These are phyloP conservation scores for Deroplatys truncata DNA, from an alignment of 2,888 invertebrate genomes.

Conservation along the genomic window DNA sequence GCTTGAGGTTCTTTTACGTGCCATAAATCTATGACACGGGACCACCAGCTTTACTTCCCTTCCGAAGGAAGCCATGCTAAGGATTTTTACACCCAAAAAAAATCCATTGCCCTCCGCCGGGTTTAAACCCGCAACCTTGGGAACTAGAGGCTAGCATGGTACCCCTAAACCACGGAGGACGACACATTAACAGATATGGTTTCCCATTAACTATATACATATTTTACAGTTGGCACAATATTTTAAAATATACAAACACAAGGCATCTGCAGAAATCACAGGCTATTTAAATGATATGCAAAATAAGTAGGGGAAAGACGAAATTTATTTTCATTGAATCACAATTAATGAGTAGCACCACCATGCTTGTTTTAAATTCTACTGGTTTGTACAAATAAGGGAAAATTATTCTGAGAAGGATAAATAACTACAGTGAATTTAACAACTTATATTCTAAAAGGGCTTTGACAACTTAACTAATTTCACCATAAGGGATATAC, in stretches of 20 bases:
- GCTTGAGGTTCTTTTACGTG: too few species aligned
- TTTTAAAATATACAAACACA: background rate
- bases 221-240: background rate
- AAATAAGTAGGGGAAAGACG: background rate
- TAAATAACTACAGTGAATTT: background rate
- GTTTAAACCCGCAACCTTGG: too few species aligned
- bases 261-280: background rate
- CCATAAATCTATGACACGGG: too few species aligned
- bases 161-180: too few species aligned
- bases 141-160: too few species aligned
- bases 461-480: background rate
- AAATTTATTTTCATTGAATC: background rate
- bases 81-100: too few species aligned
- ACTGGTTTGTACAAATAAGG: background rate
- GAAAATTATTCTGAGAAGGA: background rate
- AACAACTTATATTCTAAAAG: background rate
- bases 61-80: too few species aligned
- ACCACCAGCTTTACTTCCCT: too few species aligned
- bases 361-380: background rate
- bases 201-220: background rate
- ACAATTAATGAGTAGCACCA: background rate
- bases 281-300: background rate
- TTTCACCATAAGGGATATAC: too few species aligned
- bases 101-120: too few species aligned
- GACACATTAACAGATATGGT: background rate